Conservation (phyloP, 1,140 invertebrate species). For the Triops longicaudatus region DNA sequence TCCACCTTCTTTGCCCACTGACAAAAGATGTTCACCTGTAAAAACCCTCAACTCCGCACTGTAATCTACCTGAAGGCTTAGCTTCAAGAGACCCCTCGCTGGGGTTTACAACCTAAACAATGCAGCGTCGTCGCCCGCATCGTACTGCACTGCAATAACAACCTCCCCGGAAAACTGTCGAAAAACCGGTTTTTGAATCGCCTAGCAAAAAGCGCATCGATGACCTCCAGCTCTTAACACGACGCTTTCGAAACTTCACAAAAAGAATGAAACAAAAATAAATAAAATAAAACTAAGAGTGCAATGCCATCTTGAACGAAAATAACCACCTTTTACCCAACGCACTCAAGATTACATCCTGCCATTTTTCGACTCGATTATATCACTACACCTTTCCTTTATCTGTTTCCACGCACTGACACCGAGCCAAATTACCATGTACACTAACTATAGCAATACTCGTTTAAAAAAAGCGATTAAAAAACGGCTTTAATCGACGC, state of each 20-base stretch:
- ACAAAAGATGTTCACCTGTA: conserved; percentile 1
- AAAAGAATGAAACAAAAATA: not conserved
- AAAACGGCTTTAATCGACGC: too few relatives aligned
- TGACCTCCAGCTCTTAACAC: not conserved
- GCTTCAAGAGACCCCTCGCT: not conserved
- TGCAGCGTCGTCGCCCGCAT: conserved; percentile 3
- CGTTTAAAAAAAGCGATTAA: too few relatives aligned
- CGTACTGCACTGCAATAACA: not conserved
- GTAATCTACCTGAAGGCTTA: not conserved
- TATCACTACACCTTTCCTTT: not conserved
- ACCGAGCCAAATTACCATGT: not conserved
- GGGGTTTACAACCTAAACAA: not conserved
- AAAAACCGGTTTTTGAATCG: not conserved
- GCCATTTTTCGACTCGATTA: not conserved
- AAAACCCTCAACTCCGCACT: not conserved
- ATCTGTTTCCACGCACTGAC: not conserved
- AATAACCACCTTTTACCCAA: not conserved
- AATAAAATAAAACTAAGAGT: not conserved
- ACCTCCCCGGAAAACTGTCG: not conserved
- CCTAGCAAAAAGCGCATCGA: not conserved
- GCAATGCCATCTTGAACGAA: not conserved
- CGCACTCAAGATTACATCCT: not conserved
- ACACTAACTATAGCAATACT: too few relatives aligned
- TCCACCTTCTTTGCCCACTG: not conserved
- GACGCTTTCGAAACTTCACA: not conserved